Evolutionary conservation across 1,140 invertebrate genomes (phyloP).

Genomic region (Caenorhabditis inopinata): DNA sequence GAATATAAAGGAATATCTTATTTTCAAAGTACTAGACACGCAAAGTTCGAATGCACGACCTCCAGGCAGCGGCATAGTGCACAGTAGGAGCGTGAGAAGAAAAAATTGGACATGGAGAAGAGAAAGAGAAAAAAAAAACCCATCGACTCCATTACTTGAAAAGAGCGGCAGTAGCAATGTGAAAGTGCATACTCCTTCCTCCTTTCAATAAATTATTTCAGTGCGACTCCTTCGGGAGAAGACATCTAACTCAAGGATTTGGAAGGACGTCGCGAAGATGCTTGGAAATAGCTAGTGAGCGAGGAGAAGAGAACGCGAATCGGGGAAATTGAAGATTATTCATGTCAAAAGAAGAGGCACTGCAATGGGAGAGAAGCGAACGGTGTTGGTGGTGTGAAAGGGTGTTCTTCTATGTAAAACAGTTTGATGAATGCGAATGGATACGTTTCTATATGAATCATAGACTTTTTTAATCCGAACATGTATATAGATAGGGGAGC

Average conservation of each 20-base stretch:
- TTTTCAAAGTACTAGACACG: no score
- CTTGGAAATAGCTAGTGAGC: neutral
- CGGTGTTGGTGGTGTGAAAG: neutral
- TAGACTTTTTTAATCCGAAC: no score
- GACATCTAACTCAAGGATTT: neutral
- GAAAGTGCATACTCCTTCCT: constrained; percentile 10
- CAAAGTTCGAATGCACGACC: neutral
- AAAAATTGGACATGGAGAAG: neutral
- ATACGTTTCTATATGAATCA: neutral
- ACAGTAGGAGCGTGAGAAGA: constrained; percentile 16
- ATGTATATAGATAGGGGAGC: no score
- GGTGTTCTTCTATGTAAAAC: neutral
- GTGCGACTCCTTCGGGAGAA: no score
- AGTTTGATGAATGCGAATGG: neutral
- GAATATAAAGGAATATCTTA: no score
- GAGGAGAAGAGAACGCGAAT: neutral
- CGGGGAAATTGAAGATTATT: constrained; percentile 11
- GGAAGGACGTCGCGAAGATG: neutral
- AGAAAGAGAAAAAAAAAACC: neutral
- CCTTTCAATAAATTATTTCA: constrained; percentile 23
- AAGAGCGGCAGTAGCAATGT: neutral
- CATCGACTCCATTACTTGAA: constrained; percentile 3
- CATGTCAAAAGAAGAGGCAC: neutral
- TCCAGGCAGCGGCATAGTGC: neutral
- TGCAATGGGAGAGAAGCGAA: neutral